Percentiles rank a stretch among this genome's conserved stretches.
phyloP scores from a whole-genome alignment of 2,113 vertebrate genomes.

The Amblyopsis rosae region DNA sequence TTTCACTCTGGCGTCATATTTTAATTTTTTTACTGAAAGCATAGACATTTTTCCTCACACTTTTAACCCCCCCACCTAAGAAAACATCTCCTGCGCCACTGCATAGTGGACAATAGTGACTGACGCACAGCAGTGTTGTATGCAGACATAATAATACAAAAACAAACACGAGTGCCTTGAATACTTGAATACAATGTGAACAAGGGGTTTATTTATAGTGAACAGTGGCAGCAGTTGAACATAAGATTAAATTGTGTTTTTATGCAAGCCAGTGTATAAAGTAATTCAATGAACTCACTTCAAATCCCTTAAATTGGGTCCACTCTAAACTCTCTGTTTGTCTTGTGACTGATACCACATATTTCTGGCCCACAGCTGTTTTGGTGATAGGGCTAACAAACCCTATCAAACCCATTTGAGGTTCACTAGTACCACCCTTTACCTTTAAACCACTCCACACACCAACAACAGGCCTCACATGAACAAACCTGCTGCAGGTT shows the following conservation, averaged over 20 bases:
- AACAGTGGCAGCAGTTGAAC: too few species aligned
- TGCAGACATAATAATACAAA: conserved; percentile 17
- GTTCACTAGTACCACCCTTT: conserved; percentile 28
- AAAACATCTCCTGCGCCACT: too few species aligned
- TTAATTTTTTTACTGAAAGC: too few species aligned
- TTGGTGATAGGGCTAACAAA: conserved; percentile 34
- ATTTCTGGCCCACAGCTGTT: conserved; percentile 36
- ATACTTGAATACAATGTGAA: too few species aligned
- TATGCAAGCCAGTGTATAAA: background rate
- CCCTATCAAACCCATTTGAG: conserved; percentile 34
- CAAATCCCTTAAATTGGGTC: background rate
- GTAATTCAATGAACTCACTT: background rate
- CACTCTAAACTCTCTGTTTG: background rate
- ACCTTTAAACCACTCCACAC: conserved; percentile 6
- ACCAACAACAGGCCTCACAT: conserved; percentile 17
- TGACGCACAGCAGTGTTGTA: conserved; percentile 47
- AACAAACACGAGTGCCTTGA: too few species aligned
- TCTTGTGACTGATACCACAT: conserved; percentile 33
- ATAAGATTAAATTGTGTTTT: background rate
- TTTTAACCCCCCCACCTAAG: too few species aligned
- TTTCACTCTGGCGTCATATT: too few species aligned
- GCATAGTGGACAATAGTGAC: conserved; percentile 47
- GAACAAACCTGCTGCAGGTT: conserved; percentile 28
- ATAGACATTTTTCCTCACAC: too few species aligned
- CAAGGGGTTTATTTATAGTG: too few species aligned